Evolutionary conservation across 2,888 invertebrate genomes (phyloP).

Genomic region (Drosophila mercatorum): DNA sequence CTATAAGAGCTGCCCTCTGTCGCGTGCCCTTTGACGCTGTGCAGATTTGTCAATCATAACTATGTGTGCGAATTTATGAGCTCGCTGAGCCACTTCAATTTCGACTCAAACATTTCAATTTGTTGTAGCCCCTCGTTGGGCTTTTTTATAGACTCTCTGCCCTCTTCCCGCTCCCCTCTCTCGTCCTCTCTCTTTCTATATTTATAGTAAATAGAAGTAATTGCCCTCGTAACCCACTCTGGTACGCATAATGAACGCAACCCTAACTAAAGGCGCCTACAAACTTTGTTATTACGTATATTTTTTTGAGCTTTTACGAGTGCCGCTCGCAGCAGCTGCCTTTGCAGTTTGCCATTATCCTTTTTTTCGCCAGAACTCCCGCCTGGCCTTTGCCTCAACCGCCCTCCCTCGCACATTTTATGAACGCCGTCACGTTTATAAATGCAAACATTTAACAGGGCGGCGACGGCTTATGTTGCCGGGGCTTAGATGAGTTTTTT

Average conservation of each 20-base stretch:
- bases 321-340: constrained; percentile 31
- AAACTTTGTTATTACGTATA: constrained; percentile 56
- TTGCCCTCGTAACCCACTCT: constrained; percentile 41
- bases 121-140: constrained; percentile 10
- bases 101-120: constrained; percentile 35
- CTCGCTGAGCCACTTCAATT: constrained; percentile 11
- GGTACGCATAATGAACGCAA: constrained; percentile 35
- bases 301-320: constrained; percentile 35
- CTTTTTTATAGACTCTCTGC: constrained; percentile 10
- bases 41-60: constrained; percentile 38
- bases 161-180: neutral
- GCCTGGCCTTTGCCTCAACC: too few species aligned
- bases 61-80: constrained; percentile 3
- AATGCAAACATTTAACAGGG: constrained; percentile 65
- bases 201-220: constrained; percentile 37
- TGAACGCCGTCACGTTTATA: constrained; percentile 61
- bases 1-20: constrained; percentile 25
- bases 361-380: constrained; percentile 10
- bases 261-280: constrained; percentile 44
- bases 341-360: constrained; percentile 48
- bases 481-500: neutral
- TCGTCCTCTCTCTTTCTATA: neutral
- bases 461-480: neutral
- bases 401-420: constrained; percentile 35
- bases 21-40: constrained; percentile 8